A percentile compares a stretch with the other conserved stretches of the same genome.
phyloP scores from a whole-genome alignment of 2,888 invertebrate genomes.

The Caenorhabditis auriculariae region DNA sequence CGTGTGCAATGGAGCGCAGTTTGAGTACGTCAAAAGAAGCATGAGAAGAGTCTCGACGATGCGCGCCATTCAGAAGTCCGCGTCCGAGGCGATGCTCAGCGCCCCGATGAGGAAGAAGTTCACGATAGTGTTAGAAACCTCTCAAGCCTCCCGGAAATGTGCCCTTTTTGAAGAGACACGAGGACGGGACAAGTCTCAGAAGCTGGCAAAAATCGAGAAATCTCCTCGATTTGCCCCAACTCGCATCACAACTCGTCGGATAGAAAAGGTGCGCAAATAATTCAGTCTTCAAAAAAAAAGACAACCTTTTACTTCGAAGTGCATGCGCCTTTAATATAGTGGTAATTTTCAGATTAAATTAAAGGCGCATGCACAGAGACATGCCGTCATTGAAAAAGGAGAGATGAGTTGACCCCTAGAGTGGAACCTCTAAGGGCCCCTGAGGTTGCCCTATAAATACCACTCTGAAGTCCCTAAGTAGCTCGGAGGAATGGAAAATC shows the following conservation, averaged over 20 bases:
- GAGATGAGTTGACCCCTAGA: too few species aligned
- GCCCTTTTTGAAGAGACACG: conserved; percentile 36
- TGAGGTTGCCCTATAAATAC: too few species aligned
- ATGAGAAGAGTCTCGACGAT: conserved; percentile 49
- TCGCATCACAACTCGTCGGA: conserved; percentile 7
- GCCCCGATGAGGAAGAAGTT: conserved; percentile 56
- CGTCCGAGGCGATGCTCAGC: conserved; percentile 42
- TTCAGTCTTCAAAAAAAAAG: too few species aligned
- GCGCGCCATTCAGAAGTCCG: conserved; percentile 51
- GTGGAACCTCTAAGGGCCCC: too few species aligned
- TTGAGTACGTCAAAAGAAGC: conserved; percentile 42
- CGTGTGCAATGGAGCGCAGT: conserved; percentile 58
- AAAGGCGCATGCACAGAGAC: too few species aligned
- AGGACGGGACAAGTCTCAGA: conserved; percentile 53
- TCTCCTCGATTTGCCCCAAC: conserved; percentile 4
- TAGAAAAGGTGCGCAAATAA: conserved; percentile 11
- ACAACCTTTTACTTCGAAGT: too few species aligned
- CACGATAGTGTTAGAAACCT: conserved; percentile 45
- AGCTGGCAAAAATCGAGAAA: conserved; percentile 27
- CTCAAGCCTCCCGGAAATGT: not conserved
- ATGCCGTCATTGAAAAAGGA: too few species aligned
- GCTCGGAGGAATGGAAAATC: too few species aligned
- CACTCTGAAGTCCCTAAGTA: too few species aligned
- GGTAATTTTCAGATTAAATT: too few species aligned
- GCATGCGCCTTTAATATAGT: too few species aligned